A percentile compares a stretch with the other conserved stretches of the same genome.
phyloP scores from a whole-genome alignment of 2,113 vertebrate genomes.

The Silurus meridionalis region DNA sequence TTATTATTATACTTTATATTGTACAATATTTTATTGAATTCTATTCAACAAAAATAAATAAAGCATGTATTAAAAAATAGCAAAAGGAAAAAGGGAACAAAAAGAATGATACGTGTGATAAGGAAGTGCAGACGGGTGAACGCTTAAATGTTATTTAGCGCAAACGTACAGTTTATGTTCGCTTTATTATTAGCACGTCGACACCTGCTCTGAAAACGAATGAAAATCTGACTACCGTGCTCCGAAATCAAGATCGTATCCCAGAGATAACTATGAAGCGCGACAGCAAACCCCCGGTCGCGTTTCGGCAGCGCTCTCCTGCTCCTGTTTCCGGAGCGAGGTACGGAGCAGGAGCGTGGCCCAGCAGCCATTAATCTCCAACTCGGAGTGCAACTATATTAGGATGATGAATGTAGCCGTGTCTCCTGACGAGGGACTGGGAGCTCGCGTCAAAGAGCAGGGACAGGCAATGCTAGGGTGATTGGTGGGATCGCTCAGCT shows the following conservation, averaged over 20 bases:
- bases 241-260: background rate
- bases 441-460: constrained; percentile 68
- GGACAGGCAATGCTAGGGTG: constrained; percentile 65
- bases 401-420: constrained; percentile 70
- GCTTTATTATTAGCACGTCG: background rate
- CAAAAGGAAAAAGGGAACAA: background rate
- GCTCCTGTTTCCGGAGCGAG: constrained; percentile 65
- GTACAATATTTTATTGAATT: no score
- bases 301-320: constrained; percentile 59
- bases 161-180: background rate
- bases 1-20: no score
- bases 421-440: constrained; percentile 68
- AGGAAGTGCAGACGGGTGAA: constrained; percentile 13
- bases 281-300: constrained; percentile 58
- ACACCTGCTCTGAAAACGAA: constrained; percentile 2
- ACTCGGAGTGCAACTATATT: constrained; percentile 69
- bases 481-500: constrained; percentile 61
- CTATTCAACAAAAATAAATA: no score
- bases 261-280: constrained; percentile 59
- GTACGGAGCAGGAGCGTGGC: constrained; percentile 65
- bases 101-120: background rate
- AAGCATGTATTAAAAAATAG: background rate
- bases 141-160: constrained; percentile 1
- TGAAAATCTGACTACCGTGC: background rate
- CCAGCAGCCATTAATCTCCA: constrained; percentile 60